phyloP scores from a whole-genome alignment of 2,888 invertebrate genomes.

The Trichogramma evanescens region DNA sequence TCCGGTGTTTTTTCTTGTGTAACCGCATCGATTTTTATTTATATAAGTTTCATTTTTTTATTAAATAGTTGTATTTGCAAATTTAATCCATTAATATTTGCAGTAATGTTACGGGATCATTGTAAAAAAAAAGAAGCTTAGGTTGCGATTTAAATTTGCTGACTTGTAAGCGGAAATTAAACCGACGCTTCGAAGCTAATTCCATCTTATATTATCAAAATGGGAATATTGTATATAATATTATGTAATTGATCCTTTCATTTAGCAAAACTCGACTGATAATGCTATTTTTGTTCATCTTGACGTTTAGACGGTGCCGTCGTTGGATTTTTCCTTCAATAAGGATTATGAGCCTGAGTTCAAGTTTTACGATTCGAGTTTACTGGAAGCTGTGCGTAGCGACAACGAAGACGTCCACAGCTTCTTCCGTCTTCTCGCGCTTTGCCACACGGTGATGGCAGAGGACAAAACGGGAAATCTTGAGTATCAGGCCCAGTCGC shows the following conservation, averaged over 20 bases:
- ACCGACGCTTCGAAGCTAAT: too few relatives aligned
- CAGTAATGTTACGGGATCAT: too few relatives aligned
- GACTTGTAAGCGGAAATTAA: too few relatives aligned
- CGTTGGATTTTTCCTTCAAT: slow-evolving; percentile 92
- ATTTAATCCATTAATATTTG: too few relatives aligned
- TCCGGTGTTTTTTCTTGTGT: too few relatives aligned
- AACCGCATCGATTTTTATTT: too few relatives aligned
- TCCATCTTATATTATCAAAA: neutral
- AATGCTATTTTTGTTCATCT: slow-evolving; percentile 4
- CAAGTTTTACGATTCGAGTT: slow-evolving; percentile 82
- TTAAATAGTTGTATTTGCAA: too few relatives aligned
- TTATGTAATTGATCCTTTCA: too few relatives aligned
- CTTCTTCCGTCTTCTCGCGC: slow-evolving; percentile 86
- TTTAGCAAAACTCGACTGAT: slow-evolving; percentile 8
- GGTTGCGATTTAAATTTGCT: too few relatives aligned
- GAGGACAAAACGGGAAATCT: slow-evolving; percentile 77
- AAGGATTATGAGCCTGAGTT: slow-evolving; percentile 86
- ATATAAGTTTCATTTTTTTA: too few relatives aligned
- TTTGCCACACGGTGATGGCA: slow-evolving; percentile 99
- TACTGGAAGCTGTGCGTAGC: slow-evolving; percentile 74
- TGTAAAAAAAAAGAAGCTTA: too few relatives aligned
- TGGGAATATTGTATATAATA: neutral
- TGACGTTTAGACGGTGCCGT: slow-evolving; percentile 61
- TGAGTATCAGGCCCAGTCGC: slow-evolving; percentile 92
- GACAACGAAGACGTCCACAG: slow-evolving; percentile 70